Conservation (phyloP, 2,113 vertebrate genomes). For the Muntiacus reevesi region DNA sequence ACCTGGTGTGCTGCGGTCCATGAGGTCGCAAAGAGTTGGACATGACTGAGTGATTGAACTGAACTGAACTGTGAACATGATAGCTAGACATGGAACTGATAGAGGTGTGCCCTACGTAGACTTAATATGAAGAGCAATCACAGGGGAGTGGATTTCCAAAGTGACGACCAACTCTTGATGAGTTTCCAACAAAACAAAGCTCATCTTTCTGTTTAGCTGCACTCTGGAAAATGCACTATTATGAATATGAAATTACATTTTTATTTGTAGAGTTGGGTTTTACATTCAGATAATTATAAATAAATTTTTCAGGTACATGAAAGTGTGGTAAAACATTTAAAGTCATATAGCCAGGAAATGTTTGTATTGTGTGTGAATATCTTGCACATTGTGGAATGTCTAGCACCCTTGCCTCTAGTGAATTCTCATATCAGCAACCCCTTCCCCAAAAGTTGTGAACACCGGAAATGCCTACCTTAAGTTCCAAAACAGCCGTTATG, state of each 20-base stretch:
- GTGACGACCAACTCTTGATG: not conserved
- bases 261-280: not conserved
- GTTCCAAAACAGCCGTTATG: not conserved
- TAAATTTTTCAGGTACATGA: not conserved
- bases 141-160: not conserved
- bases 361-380: not conserved
- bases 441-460: not conserved
- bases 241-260: not conserved
- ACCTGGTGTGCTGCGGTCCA: not conserved
- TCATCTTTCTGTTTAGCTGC: not conserved
- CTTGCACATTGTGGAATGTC: not conserved
- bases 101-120: not conserved
- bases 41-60: not conserved
- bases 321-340: not conserved
- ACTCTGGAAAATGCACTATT: not conserved
- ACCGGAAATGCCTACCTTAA: not conserved
- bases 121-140: not conserved
- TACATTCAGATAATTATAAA: not conserved
- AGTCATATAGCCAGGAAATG: not conserved
- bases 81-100: not conserved
- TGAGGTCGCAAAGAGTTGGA: rapidly evolving
- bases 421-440: not conserved
- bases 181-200: not conserved
- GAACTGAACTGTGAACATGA: not conserved
- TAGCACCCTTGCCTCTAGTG: not conserved